Base-by-base conservation (phyloP, 2,888 invertebrate species). In the Drosophila rellima region DNA sequence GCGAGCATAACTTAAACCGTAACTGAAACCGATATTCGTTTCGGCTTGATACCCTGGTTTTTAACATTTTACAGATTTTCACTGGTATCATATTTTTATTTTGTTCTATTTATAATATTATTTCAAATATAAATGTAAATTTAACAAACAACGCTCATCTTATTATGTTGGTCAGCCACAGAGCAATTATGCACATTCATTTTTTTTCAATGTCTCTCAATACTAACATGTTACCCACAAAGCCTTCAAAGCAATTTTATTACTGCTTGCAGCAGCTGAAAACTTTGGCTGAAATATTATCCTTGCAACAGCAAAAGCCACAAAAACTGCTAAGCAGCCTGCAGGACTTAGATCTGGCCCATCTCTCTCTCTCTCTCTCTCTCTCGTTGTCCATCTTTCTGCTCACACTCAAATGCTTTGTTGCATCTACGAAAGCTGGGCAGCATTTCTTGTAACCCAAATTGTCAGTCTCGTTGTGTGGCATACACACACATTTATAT, bases 281-380 rank as follows among this genome's bases (percentile, higher is more conserved):
- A 88, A 76, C 66, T 68, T 83, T 79, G 44, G 67, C 81, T 79
- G 74, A 83, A 80, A 86, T 74, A 83, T 79, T 82, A 79, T 72
- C 60, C 68, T 65, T 74, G 78, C 77, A 79, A 56, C 84, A 73
- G 68, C 86, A 88, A 67, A 65, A 83, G 62, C 83, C 81, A 55
- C 82, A 82, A 72, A 72, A 88, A 82, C 76, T 74, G 68, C 82
- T 84, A 76, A 83, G 81, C 84, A 72, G 81, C 72, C 72, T 52
- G 54, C 47, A 60, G 68, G 62, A 63, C 74, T 70, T 47, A 42
- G 48, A 55, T 45, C 66, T 71, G 20, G n/a, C 26, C 26, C 26
- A 0, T 26, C 26, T 1, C 26, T 26, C 23, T 6, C 23, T 23
- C 6, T 23, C 26, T 7, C 26, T 26, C 33, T n/a, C 33, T 23